phyloP scores from a whole-genome alignment of 1,140 invertebrate genomes.

The Pseudomyrmex flavicornis region DNA sequence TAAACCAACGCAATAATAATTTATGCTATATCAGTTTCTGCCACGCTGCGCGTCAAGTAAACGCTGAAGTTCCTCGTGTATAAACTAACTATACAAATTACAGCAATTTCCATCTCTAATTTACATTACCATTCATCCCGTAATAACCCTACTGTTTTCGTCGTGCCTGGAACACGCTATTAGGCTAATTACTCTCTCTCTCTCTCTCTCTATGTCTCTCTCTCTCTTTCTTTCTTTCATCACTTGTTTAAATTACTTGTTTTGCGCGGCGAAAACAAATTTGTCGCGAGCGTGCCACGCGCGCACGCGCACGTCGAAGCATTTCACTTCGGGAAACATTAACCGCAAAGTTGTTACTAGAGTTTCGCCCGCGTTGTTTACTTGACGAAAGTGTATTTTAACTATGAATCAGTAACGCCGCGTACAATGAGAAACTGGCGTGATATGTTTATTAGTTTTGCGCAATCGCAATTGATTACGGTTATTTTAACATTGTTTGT shows the following conservation, averaged over 20 bases:
- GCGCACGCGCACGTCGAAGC: background rate
- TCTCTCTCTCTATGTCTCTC: too few species aligned
- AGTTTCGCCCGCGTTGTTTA: background rate
- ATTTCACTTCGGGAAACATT: background rate
- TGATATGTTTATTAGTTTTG: background rate
- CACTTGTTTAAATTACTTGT: background rate
- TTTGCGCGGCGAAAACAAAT: background rate
- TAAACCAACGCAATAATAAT: constrained; percentile 1
- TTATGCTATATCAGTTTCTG: background rate
- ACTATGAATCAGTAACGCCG: background rate
- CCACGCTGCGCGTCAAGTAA: background rate
- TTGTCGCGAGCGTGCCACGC: background rate
- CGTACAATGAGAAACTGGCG: too few species aligned
- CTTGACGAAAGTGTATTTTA: background rate
- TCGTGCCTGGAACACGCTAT: background rate
- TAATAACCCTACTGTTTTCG: background rate
- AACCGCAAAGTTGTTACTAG: background rate
- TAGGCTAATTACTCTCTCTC: background rate
- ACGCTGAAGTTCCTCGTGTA: background rate
- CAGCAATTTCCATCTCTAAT: constrained; percentile 8
- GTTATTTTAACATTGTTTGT: background rate
- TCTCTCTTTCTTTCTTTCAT: background rate
- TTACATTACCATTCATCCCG: background rate
- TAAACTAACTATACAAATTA: constrained; percentile 1
- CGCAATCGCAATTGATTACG: background rate